Conservation (phyloP, 2,888 invertebrate genomes). For the Conistra vaccinii region DNA sequence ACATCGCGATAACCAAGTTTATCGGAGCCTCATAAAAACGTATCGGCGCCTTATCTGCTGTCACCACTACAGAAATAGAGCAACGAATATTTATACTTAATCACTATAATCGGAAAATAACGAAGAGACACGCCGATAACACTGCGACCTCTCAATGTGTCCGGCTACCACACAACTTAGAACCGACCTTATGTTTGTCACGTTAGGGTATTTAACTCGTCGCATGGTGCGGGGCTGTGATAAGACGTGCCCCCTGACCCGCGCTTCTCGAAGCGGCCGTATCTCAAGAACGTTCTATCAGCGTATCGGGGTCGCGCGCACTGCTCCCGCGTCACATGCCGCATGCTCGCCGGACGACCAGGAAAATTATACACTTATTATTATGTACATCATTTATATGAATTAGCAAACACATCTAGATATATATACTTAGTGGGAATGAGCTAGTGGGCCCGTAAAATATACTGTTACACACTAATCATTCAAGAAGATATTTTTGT, state of each 20-base stretch:
- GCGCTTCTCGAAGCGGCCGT: conserved; percentile 69
- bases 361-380: conserved; percentile 40
- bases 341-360: conserved; percentile 22
- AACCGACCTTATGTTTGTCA: conserved; percentile 14
- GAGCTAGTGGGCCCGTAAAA: background rate
- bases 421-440: background rate
- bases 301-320: conserved; percentile 58
- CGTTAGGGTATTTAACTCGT: conserved; percentile 44
- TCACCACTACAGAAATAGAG: conserved; percentile 72
- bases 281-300: conserved; percentile 76
- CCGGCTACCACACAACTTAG: conserved; percentile 27
- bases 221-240: conserved; percentile 57
- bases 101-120: conserved; percentile 86
- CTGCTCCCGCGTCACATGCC: conserved; percentile 51
- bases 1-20: conserved; percentile 71
- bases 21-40: conserved; percentile 70
- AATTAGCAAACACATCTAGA: conserved; percentile 8
- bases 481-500: background rate
- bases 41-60: conserved; percentile 69
- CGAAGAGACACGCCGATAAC: conserved; percentile 79
- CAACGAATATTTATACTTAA: conserved; percentile 78
- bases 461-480: background rate
- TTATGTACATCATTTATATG: conserved; percentile 13
- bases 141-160: conserved; percentile 70
- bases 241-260: conserved; percentile 77